Evolutionary conservation across 2,113 vertebrate genomes (phyloP).

Genomic region (Montifringilla adamsi): DNA sequence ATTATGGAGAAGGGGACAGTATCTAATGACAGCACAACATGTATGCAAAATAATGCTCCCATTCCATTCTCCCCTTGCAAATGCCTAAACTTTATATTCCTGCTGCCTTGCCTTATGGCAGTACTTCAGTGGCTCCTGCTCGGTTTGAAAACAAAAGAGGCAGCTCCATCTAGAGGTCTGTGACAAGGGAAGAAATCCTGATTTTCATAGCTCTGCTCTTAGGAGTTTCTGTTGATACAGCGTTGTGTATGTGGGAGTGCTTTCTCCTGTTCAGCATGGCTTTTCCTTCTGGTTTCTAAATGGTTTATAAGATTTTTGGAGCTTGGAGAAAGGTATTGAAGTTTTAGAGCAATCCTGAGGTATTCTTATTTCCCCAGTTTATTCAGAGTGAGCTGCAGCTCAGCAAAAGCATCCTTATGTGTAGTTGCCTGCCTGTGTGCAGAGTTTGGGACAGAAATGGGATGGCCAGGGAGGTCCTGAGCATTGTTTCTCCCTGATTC

Average conservation of each 20-base stretch:
- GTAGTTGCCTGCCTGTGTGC: background rate
- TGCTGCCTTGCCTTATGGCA: background rate
- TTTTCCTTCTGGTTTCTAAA: background rate
- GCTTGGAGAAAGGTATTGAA: background rate
- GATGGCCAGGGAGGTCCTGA: background rate
- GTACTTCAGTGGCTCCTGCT: background rate
- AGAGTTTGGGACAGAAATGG: background rate
- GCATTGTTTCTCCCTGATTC: background rate
- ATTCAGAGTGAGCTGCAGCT: background rate
- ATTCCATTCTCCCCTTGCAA: background rate
- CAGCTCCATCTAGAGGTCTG: constrained; percentile 60
- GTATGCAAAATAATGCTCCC: background rate
- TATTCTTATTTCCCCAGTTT: background rate
- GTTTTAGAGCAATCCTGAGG: background rate
- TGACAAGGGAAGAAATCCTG: background rate
- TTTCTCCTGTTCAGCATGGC: background rate
- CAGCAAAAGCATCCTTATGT: background rate
- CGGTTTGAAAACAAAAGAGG: constrained; percentile 2
- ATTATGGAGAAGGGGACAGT: background rate
- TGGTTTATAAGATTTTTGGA: background rate
- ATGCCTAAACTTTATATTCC: background rate
- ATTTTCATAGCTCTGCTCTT: background rate
- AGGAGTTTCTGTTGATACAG: background rate
- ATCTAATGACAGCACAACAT: background rate
- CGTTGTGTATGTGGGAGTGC: rapidly evolving